Percentiles rank a stretch among this genome's conserved stretches.
Conservation (phyloP, 2,113 vertebrate species). For the Tragelaphus strepsiceros region DNA sequence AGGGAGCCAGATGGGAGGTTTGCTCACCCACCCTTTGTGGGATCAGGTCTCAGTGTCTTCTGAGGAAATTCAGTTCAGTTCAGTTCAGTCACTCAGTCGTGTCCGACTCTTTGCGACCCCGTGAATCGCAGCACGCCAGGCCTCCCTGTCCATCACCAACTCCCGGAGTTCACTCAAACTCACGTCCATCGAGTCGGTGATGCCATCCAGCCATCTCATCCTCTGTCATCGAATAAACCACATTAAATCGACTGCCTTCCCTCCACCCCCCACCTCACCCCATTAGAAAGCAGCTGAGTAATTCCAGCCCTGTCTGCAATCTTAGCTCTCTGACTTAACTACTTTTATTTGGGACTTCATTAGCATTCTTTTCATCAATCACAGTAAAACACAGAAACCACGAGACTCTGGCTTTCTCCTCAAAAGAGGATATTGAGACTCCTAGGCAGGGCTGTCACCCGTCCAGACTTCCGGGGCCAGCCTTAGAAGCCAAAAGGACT, state of each 20-base stretch:
- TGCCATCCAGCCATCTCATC: no score
- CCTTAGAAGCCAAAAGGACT: constrained; percentile 18
- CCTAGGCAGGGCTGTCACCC: background rate
- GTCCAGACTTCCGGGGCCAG: constrained; percentile 38
- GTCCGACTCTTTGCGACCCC: no score
- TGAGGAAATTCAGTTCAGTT: background rate
- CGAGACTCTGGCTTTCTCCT: background rate
- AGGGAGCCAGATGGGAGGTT: background rate
- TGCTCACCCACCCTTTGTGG: background rate
- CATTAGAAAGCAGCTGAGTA: background rate
- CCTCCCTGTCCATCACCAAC: no score
- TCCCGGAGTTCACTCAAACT: no score
- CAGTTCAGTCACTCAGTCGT: no score
- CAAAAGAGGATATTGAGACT: constrained; percentile 3
- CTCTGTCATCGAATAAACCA: background rate
- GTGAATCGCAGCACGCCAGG: no score
- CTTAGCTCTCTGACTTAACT: background rate
- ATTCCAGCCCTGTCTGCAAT: background rate
- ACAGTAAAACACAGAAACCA: background rate
- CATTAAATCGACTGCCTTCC: background rate
- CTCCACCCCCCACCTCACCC: background rate
- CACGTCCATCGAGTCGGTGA: no score
- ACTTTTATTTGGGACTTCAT: background rate
- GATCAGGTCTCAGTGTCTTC: background rate
- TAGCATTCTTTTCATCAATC: constrained; percentile 28